A percentile compares a stretch with the other conserved stretches of the same genome.
phyloP scores from a whole-genome alignment of 2,888 invertebrate genomes.

The Eretmocerus hayati region DNA sequence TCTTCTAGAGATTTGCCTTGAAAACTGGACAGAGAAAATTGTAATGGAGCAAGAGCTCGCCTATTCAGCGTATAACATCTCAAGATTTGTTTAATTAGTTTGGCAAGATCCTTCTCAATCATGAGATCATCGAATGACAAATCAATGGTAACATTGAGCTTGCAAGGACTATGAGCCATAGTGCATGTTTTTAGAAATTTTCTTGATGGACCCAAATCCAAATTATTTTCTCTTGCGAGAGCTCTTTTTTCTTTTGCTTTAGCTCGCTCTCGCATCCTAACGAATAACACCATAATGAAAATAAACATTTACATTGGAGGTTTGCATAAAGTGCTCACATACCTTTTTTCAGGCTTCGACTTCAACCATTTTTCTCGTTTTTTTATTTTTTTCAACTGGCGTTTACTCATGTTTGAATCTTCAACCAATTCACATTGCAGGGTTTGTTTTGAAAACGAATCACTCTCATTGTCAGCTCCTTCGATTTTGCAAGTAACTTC shows the following conservation, averaged over 20 bases:
- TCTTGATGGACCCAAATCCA: slow-evolving; percentile 69
- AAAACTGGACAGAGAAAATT: slow-evolving; percentile 77
- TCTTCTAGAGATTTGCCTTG: slow-evolving; percentile 64
- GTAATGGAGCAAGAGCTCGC: slow-evolving; percentile 69
- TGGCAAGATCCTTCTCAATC: slow-evolving; percentile 81
- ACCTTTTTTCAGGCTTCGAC: slow-evolving; percentile 62
- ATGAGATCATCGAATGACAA: slow-evolving; percentile 87
- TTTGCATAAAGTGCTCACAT: slow-evolving; percentile 1
- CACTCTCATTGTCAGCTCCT: too few species aligned
- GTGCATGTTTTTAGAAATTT: slow-evolving; percentile 71
- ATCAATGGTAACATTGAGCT: slow-evolving; percentile 73
- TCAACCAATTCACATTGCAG: too few species aligned
- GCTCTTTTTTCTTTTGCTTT: slow-evolving; percentile 63
- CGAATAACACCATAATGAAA: too few species aligned
- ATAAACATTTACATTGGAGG: too few species aligned
- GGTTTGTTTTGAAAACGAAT: too few species aligned
- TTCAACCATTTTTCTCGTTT: slow-evolving; percentile 70
- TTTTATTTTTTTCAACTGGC: slow-evolving; percentile 60
- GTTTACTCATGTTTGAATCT: slow-evolving; percentile 49
- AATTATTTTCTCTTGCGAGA: slow-evolving; percentile 64
- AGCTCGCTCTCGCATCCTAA: slow-evolving; percentile 60
- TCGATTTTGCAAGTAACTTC: too few species aligned
- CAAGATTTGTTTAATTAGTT: slow-evolving; percentile 84
- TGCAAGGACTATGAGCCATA: slow-evolving; percentile 62
- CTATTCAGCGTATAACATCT: slow-evolving; percentile 88